Evolutionary conservation across 1,140 invertebrate genomes (phyloP).

Genomic region (Meloidogyne hapla): DNA sequence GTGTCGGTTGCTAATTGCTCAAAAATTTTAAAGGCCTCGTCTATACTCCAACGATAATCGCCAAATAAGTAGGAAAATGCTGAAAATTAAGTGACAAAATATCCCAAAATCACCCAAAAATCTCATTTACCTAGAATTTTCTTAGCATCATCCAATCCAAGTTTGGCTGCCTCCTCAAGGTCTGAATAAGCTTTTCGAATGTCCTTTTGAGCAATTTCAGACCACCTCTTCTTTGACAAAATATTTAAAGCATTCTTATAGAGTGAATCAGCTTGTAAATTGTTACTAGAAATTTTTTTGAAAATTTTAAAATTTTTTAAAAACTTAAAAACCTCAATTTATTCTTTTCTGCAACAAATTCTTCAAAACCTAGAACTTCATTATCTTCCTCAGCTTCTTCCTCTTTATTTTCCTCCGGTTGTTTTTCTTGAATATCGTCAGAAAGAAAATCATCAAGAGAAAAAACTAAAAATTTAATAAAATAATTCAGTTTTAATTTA

Average conservation of each 20-base stretch:
- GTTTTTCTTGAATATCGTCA: neutral
- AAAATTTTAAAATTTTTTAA: neutral
- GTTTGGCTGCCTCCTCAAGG: conserved; percentile 41
- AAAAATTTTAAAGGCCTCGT: conserved; percentile 76
- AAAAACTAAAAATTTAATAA: neutral
- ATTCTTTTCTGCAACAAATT: conserved; percentile 38
- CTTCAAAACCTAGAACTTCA: conserved; percentile 32
- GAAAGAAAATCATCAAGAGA: neutral
- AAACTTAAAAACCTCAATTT: conserved; percentile 16
- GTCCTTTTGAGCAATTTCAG: conserved; percentile 32
- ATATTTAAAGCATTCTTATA: conserved; percentile 36
- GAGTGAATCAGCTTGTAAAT: conserved; percentile 31
- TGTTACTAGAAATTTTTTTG: neutral
- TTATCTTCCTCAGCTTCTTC: neutral
- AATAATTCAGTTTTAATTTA: too few species aligned
- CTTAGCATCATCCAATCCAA: conserved; percentile 36
- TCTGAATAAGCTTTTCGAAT: conserved; percentile 45
- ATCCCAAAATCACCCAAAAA: neutral
- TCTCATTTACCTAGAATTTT: conserved; percentile 39
- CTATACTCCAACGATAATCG: conserved; percentile 74
- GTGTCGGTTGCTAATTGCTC: conserved; percentile 72
- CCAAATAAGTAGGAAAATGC: conserved; percentile 86
- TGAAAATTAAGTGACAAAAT: neutral
- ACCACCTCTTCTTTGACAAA: conserved; percentile 34
- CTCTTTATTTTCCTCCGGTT: conserved; percentile 10